Evolutionary conservation across 2,113 vertebrate species (phyloP).

Genomic region (Shinisaurus crocodilurus): DNA sequence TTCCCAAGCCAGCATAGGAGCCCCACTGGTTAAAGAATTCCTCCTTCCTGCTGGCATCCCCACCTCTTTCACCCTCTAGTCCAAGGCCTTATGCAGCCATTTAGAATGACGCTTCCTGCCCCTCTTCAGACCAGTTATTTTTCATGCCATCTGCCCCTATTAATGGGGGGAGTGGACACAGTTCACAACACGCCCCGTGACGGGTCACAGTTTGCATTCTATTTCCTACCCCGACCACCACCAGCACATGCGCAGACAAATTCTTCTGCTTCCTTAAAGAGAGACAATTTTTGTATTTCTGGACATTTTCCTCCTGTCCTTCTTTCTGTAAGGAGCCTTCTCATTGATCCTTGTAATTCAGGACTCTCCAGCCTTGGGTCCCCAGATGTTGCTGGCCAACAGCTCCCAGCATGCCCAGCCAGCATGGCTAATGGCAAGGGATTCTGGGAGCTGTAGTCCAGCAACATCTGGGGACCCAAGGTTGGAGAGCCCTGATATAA

Average conservation of each 20-base stretch:
- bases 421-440: too few species aligned
- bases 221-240: not conserved
- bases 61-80: not conserved
- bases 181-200: not conserved
- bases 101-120: not conserved
- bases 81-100: not conserved
- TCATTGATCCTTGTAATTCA: not conserved
- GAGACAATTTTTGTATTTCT: not conserved
- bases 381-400: too few species aligned
- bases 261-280: not conserved
- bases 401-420: too few species aligned
- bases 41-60: not conserved
- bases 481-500: too few species aligned
- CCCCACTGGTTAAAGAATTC: not conserved
- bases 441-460: too few species aligned
- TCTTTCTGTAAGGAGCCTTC: too few species aligned
- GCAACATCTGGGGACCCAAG: too few species aligned
- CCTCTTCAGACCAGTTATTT: not conserved
- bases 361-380: too few species aligned
- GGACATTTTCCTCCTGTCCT: too few species aligned
- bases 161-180: not conserved
- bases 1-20: constrained; percentile 11
- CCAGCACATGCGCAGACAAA: not conserved
- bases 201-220: not conserved
- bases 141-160: not conserved